Evolutionary conservation across 2,797 vertebrate genomes (phyloP), one percentile per base, ranked within the genome.

Genomic region (Hydrolagus colliei): DNA sequence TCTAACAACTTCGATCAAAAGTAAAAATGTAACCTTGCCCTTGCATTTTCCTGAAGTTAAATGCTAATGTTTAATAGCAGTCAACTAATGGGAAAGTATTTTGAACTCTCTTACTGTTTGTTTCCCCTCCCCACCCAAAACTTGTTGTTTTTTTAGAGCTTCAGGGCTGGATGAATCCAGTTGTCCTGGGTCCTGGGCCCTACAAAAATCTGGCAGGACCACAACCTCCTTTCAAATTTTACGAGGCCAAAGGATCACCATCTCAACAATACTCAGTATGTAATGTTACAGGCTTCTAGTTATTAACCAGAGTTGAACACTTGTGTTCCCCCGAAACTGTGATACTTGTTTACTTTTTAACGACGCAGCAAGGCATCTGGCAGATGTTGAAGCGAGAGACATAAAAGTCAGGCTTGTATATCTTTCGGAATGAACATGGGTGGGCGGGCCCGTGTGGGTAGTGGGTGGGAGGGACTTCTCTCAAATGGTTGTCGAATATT

Each of bases 191-290:
- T 84, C 79, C 79, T 84, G 79, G 79, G 20, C 79, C 79, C 79
- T 84, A 84, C 79, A 84, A 84, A 84, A 84, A 84, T 84, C 79
- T 84, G 79, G 79, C 79, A 84, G 79, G 79, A 84, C 79, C 79
- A 71, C 79, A 84, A 84, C 41, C 41, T 52, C 41, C 41, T 52
- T 84, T 84, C 79, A 84, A 84, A 84, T 84, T 84, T 63, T 84
- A 84, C 79, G 79, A 84, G 79, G 71, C 79, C 79, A 84, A 84
- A 84, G 79, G 79, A 84, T 84, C 79, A 84, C 79, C 79, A 84
- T 84, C 79, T 84, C 79, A 84, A 84, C 79, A 84, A 67, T 84
- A 84, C 65, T 63, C 79, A 84, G 79, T 84, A 84, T 84, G 79
- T 84, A 84, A 84, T 18, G 52, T 84, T 84, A 68, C 32, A 71